A percentile compares a stretch with the other conserved stretches of the same genome.
These are phyloP conservation scores for Eristalis tenax DNA, from an alignment of 2,888 invertebrate species.

Conservation along the genomic window DNA sequence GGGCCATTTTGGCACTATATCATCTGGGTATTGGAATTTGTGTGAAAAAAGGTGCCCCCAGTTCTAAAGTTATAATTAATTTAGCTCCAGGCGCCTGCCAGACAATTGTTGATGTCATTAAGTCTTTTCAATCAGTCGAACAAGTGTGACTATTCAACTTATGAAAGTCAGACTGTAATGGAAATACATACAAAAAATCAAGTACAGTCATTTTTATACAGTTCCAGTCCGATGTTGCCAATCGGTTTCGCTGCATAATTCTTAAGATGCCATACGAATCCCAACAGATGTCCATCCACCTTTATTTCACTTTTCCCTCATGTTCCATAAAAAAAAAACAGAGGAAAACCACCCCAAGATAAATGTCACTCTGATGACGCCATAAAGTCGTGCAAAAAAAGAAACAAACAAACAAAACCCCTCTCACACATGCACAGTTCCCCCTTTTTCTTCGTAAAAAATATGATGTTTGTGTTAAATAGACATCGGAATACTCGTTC, in stretches of 20 bases:
- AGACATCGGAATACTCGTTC: background rate
- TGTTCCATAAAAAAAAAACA: background rate
- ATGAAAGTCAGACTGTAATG: too few relatives aligned
- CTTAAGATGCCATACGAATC: background rate
- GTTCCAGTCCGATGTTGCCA: background rate
- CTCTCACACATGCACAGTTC: too few relatives aligned
- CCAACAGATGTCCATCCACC: background rate
- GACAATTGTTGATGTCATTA: too few relatives aligned
- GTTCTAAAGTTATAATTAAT: too few relatives aligned
- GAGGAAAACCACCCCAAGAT: background rate
- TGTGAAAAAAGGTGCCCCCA: too few relatives aligned
- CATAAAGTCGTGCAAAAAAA: background rate
- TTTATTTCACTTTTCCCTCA: background rate
- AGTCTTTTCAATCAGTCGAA: too few relatives aligned
- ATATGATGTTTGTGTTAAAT: constrained; percentile 23
- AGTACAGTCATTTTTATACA: background rate
- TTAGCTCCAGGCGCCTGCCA: too few relatives aligned
- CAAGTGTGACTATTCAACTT: too few relatives aligned
- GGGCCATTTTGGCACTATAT: too few relatives aligned
- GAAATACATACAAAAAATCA: too few relatives aligned
- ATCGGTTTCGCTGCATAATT: background rate
- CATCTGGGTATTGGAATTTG: too few relatives aligned
- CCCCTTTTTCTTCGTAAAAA: background rate
- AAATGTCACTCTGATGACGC: background rate
- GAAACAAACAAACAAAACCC: background rate